These are phyloP conservation scores for Spizella passerina DNA, from an alignment of 2,797 vertebrate genomes.

Conservation along the genomic window DNA sequence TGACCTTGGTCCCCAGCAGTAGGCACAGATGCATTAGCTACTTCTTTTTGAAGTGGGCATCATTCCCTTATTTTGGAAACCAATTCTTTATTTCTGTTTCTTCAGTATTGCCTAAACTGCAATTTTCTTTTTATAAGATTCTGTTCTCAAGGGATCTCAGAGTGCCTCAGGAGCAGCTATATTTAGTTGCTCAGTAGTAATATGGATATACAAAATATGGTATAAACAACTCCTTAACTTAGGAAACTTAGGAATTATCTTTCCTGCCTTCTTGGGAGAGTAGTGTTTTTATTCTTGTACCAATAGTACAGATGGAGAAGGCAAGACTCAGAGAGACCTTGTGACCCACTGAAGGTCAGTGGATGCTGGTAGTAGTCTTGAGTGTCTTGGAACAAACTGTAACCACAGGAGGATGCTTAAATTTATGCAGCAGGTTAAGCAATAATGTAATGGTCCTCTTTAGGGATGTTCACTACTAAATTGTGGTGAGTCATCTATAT, in stretches of 20 bases:
- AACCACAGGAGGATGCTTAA: conserved; percentile 47
- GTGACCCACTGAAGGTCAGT: background rate
- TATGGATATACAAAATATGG: background rate
- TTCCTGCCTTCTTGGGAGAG: background rate
- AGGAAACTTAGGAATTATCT: background rate
- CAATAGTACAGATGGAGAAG: background rate
- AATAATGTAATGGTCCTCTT: conserved; percentile 51
- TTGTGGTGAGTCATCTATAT: conserved; percentile 69
- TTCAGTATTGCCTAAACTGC: background rate
- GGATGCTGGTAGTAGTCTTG: background rate
- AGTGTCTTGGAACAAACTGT: background rate
- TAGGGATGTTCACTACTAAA: conserved; percentile 56
- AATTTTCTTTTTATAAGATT: background rate
- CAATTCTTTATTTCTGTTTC: background rate
- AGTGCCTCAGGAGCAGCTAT: background rate
- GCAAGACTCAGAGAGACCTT: background rate
- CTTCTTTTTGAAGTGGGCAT: background rate
- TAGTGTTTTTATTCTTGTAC: background rate
- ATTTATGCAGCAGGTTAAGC: conserved; percentile 62
- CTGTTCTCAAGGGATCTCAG: background rate
- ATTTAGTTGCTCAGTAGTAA: background rate
- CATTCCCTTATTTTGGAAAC: background rate
- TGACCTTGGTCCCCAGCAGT: conserved; percentile 21
- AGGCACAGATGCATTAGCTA: background rate
- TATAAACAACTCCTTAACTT: background rate